These are phyloP conservation scores for Seira ritae DNA, from an alignment of 2,888 invertebrate species.

Conservation along the genomic window DNA sequence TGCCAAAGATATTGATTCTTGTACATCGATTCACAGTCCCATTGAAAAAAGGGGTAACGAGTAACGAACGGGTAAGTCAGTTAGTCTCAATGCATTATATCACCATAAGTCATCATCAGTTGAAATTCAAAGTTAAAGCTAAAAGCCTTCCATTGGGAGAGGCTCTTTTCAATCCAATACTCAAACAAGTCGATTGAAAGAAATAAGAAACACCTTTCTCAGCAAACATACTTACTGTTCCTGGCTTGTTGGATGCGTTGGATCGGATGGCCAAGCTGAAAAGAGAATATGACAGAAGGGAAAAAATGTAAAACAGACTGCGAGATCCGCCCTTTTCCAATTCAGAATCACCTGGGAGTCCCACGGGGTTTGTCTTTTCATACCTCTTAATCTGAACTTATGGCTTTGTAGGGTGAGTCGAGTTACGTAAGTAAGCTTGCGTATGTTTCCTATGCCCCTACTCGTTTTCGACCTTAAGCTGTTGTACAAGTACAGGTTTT, in stretches of 20 bases:
- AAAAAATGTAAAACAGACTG: slow-evolving; percentile 46
- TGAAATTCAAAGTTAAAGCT: no score
- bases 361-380: slow-evolving; percentile 28
- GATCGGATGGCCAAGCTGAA: not conserved
- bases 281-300: slow-evolving; percentile 7
- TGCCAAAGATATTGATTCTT: slow-evolving; percentile 67
- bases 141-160: no score
- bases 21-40: not conserved
- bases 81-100: slow-evolving; percentile 8
- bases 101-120: slow-evolving; percentile 6
- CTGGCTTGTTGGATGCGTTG: not conserved
- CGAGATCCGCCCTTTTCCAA: slow-evolving; percentile 52
- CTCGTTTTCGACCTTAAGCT: no score
- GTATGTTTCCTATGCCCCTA: no score
- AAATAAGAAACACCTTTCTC: no score
- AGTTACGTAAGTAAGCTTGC: no score
- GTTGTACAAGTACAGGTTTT: no score
- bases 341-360: slow-evolving; percentile 51
- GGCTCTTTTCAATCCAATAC: no score
- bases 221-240: not conserved
- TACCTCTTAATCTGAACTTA: not conserved
- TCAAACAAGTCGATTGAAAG: no score
- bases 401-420: no score
- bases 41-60: not conserved
- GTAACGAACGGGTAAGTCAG: no score